Conservation (phyloP, 2,113 vertebrate genomes). For the Heterochromis multidens region DNA sequence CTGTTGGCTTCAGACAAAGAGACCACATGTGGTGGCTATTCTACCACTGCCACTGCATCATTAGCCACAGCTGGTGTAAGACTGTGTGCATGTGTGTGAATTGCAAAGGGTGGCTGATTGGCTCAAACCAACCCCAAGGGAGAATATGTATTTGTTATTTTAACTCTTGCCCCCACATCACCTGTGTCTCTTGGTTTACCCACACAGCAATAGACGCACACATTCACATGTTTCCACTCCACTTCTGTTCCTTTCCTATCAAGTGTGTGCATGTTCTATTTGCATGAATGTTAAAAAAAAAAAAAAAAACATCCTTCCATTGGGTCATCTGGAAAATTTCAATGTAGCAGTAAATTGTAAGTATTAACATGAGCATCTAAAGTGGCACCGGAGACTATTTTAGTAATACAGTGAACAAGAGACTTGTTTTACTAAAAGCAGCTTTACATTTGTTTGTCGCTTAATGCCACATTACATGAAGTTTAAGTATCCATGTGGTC, state of each 20-base stretch:
- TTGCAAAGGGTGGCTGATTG: slow-evolving; percentile 48
- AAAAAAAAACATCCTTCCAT: not conserved
- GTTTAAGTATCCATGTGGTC: not conserved
- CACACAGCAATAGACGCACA: not conserved
- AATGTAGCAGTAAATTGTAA: not conserved
- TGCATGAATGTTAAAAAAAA: not conserved
- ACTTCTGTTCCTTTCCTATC: not conserved
- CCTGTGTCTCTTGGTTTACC: not conserved
- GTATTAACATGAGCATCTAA: not conserved
- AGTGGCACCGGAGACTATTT: not conserved
- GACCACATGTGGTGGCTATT: slow-evolving; percentile 62
- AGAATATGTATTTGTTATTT: slow-evolving; percentile 55
- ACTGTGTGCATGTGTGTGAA: not conserved
- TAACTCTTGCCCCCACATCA: slow-evolving; percentile 42
- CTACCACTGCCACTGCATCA: slow-evolving; percentile 49
- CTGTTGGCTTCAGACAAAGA: slow-evolving; percentile 55
- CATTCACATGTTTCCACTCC: not conserved
- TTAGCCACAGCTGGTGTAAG: slow-evolving; percentile 63
- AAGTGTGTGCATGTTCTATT: not conserved
- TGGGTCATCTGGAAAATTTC: not conserved
- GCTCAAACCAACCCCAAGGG: slow-evolving; percentile 52
- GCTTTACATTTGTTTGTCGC: not conserved
- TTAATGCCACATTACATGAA: not conserved
- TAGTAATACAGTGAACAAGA: not conserved
- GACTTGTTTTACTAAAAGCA: not conserved